Conservation (phyloP, 2,797 vertebrate genomes). For the Poeciliopsis paucimaculata region DNA sequence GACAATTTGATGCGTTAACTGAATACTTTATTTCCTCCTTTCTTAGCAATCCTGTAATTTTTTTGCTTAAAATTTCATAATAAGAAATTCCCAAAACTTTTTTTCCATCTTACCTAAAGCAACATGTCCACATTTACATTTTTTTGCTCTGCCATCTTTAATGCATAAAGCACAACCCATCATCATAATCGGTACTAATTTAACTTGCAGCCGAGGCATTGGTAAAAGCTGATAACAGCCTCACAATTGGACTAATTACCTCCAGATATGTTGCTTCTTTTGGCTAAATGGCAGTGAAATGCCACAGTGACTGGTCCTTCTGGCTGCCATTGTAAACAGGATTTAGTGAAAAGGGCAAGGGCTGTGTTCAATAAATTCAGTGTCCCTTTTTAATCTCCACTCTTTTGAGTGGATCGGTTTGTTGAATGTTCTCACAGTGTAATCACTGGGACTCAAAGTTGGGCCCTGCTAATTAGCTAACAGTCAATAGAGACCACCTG, state of each 20-base stretch:
- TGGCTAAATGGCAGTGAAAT: constrained; percentile 73
- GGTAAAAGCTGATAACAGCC: constrained; percentile 58
- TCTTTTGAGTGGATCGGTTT: constrained; percentile 42
- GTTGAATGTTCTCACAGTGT: constrained; percentile 41
- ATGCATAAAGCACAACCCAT: constrained; percentile 46
- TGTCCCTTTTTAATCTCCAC: constrained; percentile 31
- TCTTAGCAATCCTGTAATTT: not conserved
- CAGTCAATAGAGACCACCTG: constrained; percentile 47
- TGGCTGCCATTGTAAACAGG: constrained; percentile 58
- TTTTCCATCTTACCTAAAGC: constrained; percentile 15
- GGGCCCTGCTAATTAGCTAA: constrained; percentile 48
- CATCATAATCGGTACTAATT: constrained; percentile 44
- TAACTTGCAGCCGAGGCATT: constrained; percentile 42
- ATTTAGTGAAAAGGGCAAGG: constrained; percentile 62
- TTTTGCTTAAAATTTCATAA: constrained; percentile 19
- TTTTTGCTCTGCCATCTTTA: constrained; percentile 36
- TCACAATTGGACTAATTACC: constrained; percentile 73
- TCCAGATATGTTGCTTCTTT: constrained; percentile 53
- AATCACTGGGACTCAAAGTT: constrained; percentile 59
- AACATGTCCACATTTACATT: constrained; percentile 16
- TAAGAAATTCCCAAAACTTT: constrained; percentile 23
- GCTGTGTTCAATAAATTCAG: constrained; percentile 41
- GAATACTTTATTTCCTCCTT: not conserved
- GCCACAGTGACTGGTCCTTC: constrained; percentile 54
- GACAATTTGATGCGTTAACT: constrained; percentile 1